phyloP scores from a whole-genome alignment of 2,797 vertebrate genomes.

The Enteromius radiatus region DNA sequence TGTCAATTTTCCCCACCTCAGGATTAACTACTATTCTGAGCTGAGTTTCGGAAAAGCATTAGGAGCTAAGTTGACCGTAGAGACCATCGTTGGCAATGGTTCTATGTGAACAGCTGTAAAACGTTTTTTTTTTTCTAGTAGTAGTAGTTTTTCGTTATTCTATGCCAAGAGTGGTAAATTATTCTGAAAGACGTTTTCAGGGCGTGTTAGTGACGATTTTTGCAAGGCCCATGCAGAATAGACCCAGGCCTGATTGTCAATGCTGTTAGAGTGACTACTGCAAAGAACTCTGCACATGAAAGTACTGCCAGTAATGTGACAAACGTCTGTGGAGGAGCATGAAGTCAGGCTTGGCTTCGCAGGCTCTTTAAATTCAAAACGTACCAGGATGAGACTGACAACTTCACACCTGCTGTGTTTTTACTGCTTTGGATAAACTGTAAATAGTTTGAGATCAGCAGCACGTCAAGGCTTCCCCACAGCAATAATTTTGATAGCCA shows the following conservation, averaged over 20 bases:
- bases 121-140: too few relatives aligned
- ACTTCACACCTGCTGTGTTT: conserved; percentile 47
- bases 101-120: background rate
- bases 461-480: conserved; percentile 50
- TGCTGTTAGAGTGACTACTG: background rate
- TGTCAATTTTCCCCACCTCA: background rate
- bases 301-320: background rate
- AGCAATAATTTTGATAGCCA: conserved; percentile 47
- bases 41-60: background rate
- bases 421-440: conserved; percentile 14
- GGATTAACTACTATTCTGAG: background rate
- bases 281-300: background rate
- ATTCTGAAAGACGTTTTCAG: background rate
- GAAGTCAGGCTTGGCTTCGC: conserved; percentile 9
- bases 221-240: background rate
- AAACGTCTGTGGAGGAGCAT: background rate
- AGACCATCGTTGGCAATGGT: background rate
- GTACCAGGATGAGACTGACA: background rate
- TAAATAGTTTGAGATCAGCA: conserved; percentile 50
- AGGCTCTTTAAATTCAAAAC: background rate
- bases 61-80: background rate
- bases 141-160: background rate
- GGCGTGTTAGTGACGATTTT: background rate
- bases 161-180: background rate
- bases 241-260: background rate